Evolutionary conservation across 1,140 invertebrate genomes (phyloP).

Genomic region (Aradophagus sp.): DNA sequence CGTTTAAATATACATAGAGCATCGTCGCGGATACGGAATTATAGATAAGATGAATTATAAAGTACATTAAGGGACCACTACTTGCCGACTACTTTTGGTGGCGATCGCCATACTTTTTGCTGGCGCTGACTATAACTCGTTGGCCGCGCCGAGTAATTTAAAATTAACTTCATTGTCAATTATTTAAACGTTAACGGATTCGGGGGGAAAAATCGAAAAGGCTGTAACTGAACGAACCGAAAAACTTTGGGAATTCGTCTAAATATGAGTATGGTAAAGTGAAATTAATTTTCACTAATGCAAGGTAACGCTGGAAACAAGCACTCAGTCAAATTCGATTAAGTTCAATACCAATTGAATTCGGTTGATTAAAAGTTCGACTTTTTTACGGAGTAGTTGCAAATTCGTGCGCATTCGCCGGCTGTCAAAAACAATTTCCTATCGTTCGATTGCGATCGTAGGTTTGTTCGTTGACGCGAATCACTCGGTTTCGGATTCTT

Average conservation of each 20-base stretch:
- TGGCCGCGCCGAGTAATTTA: conserved; percentile 7
- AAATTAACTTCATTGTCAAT: conserved; percentile 17
- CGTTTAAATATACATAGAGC: conserved; percentile 38
- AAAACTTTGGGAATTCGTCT: conserved; percentile 3
- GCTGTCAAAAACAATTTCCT: conserved; percentile 19
- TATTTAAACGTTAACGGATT: conserved; percentile 24
- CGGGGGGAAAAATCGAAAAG: conserved; percentile 18
- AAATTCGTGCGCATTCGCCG: neutral
- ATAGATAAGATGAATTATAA: conserved; percentile 37
- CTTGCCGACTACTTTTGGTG: conserved; percentile 12
- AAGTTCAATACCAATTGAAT: conserved; percentile 13
- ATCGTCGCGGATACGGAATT: conserved; percentile 19
- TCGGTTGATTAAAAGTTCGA: conserved; percentile 30
- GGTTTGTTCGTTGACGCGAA: neutral
- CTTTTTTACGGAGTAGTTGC: conserved; percentile 16
- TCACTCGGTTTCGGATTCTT: too few relatives aligned
- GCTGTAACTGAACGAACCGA: neutral
- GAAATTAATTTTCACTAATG: conserved; percentile 15
- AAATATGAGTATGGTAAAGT: conserved; percentile 14
- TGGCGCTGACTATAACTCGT: conserved; percentile 1
- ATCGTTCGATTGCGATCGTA: neutral
- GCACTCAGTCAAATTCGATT: conserved; percentile 20
- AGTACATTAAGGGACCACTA: conserved; percentile 19
- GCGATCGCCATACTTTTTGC: conserved; percentile 25
- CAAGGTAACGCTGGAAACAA: conserved; percentile 14